Conservation (phyloP, 2,797 vertebrate genomes). For the Manis crassicaudata region DNA sequence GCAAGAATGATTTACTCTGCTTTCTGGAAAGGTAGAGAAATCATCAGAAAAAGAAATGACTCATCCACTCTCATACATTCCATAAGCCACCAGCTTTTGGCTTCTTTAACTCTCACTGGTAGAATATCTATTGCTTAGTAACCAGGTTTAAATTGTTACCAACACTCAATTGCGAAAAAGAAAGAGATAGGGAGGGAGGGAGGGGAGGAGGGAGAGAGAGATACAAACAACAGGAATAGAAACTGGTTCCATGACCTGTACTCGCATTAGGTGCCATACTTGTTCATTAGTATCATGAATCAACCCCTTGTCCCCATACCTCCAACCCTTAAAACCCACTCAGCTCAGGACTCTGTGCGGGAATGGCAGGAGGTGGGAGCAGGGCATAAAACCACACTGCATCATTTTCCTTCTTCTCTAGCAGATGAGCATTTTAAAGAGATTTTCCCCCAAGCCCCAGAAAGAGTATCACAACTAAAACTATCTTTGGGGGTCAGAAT, state of each 20-base stretch:
- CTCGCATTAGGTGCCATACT: neutral
- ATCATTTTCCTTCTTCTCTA: neutral
- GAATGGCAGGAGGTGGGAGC: neutral
- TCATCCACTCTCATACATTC: neutral
- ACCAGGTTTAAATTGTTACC: neutral
- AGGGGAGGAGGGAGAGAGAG: neutral
- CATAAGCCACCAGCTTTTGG: neutral
- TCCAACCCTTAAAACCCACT: neutral
- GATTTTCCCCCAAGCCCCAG: neutral
- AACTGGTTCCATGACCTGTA: neutral
- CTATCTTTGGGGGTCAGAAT: neutral
- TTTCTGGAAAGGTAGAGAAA: neutral
- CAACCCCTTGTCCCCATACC: neutral
- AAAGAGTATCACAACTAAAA: neutral
- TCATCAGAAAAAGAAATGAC: neutral
- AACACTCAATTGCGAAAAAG: neutral
- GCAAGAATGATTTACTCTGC: neutral
- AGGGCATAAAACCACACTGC: neutral
- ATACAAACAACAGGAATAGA: neutral
- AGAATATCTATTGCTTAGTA: slow-evolving; percentile 17
- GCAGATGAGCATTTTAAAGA: neutral
- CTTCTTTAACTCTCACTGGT: neutral
- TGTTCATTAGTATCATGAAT: neutral
- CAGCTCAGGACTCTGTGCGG: too few relatives aligned
- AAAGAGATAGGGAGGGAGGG: neutral